Percentiles rank a stretch among this genome's conserved stretches.
Conservation (phyloP, 2,888 invertebrate genomes). For the Drosophila dives region DNA sequence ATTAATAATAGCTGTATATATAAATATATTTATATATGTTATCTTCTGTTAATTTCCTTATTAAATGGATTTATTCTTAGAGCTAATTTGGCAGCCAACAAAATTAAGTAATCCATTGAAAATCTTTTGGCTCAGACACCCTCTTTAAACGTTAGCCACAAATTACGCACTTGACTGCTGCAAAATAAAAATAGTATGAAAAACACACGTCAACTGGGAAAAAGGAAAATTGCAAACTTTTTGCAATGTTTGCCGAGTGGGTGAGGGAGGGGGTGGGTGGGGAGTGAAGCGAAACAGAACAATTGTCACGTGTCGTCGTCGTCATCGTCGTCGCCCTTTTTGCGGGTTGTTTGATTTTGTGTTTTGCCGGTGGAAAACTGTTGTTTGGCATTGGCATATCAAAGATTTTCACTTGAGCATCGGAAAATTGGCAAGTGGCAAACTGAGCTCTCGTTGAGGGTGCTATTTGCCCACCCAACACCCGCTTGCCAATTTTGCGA, state of each 20-base stretch:
- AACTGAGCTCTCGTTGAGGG: constrained; percentile 32
- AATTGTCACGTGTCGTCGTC: constrained; percentile 75
- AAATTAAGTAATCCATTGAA: constrained; percentile 56
- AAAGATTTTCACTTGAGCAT: constrained; percentile 68
- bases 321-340: constrained; percentile 19
- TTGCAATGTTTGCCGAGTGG: constrained; percentile 26
- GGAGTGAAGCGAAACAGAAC: constrained; percentile 49
- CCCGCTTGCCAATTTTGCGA: constrained; percentile 57
- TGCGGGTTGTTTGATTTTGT: constrained; percentile 34
- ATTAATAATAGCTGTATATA: not conserved
- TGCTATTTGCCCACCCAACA: constrained; percentile 10
- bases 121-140: constrained; percentile 19
- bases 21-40: not conserved
- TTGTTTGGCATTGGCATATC: constrained; percentile 62
- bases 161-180: constrained; percentile 77
- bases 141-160: constrained; percentile 50
- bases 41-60: constrained; percentile 25
- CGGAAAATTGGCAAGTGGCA: constrained; percentile 61
- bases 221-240: constrained; percentile 64
- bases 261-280: not conserved
- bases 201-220: constrained; percentile 40
- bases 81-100: constrained; percentile 26
- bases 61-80: constrained; percentile 16
- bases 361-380: constrained; percentile 55
- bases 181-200: constrained; percentile 18